Base-by-base conservation (phyloP, 2,797 vertebrate genomes). In the Chromobotia macracanthus region DNA sequence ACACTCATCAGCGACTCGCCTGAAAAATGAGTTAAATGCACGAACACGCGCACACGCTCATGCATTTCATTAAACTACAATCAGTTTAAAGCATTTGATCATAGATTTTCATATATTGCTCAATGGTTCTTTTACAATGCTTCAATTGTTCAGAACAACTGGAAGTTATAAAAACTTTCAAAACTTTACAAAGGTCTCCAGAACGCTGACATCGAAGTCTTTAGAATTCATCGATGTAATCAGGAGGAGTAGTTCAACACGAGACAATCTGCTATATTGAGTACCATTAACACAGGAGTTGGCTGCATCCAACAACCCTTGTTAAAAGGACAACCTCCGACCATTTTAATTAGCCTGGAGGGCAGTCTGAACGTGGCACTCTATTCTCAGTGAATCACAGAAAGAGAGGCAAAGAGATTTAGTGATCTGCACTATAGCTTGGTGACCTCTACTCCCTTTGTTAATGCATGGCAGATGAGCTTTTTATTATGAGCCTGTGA, bases 371-470 rank as follows among this genome's bases (percentile, higher is more conserved):
- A 82, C 76, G 41, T 87, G 84, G 86, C 87, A 64, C 68, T 31
- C 69, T 38, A 23, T 41, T 82, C 64, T 68, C 44, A 53, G 48
- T 80, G 73, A 78, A 80, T 80, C 73, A 31, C 31, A 31, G 31
- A 31, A 5, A 31, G 31, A 87, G 80, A 83, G 28, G 74, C 51
- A 88, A 90, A 94, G 93, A 95, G 94, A 95, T 95, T 95, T 92
- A 93, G 91, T 89, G 89, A 92, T 89, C 91, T 87, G 90, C 92
- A 80, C 90, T 87, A 91, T 87, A 92, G 91, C 91, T 89, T 85
- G 87, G 71, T 90, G 94, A 95, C 95, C 94, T 94, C 88, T 89
- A 91, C 88, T 95, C 92, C 90, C 87, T 82, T 68, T 72, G 86
- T 81, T 90, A 91, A 93, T 90, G 83, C 84, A 78, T 58, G 83